phyloP scores from a whole-genome alignment of 1,140 invertebrate species.

The Hyles euphorbiae region DNA sequence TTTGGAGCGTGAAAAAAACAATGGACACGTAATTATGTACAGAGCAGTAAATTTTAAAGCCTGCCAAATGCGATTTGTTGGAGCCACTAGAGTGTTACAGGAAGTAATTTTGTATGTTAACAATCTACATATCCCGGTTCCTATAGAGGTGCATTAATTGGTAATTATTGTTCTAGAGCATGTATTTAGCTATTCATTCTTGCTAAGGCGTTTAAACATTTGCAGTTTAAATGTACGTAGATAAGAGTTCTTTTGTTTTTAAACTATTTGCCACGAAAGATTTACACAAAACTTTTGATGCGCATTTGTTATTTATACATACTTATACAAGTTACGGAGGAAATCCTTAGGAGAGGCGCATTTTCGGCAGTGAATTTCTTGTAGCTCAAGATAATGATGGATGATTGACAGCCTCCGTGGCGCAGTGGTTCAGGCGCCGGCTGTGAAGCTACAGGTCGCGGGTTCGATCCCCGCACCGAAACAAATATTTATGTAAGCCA shows the following conservation, averaged over 20 bases:
- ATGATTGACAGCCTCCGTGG: too few relatives aligned
- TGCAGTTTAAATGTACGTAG: background rate
- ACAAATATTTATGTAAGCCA: too few relatives aligned
- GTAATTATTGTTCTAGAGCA: too few relatives aligned
- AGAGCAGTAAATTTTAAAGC: conserved; percentile 8
- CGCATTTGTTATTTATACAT: background rate
- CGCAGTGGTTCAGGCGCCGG: too few relatives aligned
- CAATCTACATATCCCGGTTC: background rate
- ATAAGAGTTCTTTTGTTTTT: background rate
- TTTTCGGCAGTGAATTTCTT: too few relatives aligned
- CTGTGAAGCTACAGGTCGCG: too few relatives aligned
- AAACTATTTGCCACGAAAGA: too few relatives aligned
- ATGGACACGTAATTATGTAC: conserved; percentile 24
- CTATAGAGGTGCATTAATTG: background rate
- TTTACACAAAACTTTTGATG: background rate
- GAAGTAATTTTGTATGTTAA: conserved; percentile 10
- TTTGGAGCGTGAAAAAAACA: conserved; percentile 64
- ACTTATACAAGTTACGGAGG: background rate
- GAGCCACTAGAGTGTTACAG: conserved; percentile 7
- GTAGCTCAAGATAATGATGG: too few relatives aligned
- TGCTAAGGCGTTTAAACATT: background rate
- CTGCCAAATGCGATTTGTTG: conserved; percentile 1
- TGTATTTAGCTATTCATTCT: background rate
- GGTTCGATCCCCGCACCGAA: too few relatives aligned
- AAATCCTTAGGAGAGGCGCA: too few relatives aligned